Evolutionary conservation across 2,113 vertebrate species (phyloP), one percentile per base, ranked within the genome.

Genomic region (Scortum barcoo): DNA sequence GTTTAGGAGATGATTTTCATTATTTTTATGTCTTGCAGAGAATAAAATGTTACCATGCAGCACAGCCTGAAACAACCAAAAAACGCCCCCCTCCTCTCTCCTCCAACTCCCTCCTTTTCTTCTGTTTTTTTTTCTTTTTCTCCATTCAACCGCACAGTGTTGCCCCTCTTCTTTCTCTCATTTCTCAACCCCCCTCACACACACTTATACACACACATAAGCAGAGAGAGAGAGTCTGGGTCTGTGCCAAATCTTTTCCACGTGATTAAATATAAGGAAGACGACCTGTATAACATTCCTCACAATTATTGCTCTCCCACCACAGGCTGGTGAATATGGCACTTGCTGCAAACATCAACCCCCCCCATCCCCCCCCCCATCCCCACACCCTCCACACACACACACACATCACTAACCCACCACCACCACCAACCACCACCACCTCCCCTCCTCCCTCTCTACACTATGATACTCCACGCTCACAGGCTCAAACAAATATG

Each of bases 251-350:
- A 93, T 93, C 87, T 82, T 67, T 92, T 93, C 86, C 88, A 91
- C 90, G 90, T 94, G 91, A 94, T 94, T 93, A 91, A 88, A 93
- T 90, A 89, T 91, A 94, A 92, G 84, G 78, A 88, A 88, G 79
- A 92, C 88, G 93, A 90, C 87, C 81, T 84, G 85, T 87, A 86
- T 86, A 90, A 84, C 90, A 93, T 93, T 93, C 86, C 82, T 78
- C 80, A 69, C 74, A 92, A 84, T 89, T 91, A 88, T 85, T 67
- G 70, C 74, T 81, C 83, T 87, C 78, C 72, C 81, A 70, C 81
- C 58, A 82, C 75, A 73, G 53, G 58, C 86, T 78, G 78, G 56
- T 70, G 82, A 80, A 83, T 83, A 73, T 78, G 56, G 58, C 85
- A 81, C 80, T 72, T 72, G 83, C 16, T 68, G 33, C 60, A 62